Base-by-base conservation (phyloP, 2,797 vertebrate genomes). In the Catostomus latipinnis region DNA sequence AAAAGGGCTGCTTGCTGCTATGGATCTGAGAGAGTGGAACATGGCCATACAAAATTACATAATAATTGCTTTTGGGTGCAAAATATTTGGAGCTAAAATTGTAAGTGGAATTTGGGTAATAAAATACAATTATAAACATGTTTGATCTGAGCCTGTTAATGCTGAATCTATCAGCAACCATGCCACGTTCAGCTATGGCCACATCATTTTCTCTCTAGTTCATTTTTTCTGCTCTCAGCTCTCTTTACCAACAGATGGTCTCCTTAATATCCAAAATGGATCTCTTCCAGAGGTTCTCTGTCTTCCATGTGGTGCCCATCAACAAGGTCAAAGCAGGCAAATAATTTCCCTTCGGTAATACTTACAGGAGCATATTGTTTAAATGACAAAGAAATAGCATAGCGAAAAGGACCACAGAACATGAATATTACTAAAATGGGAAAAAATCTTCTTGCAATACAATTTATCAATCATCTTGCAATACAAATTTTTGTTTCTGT, bases 231-330 rank as follows among this genome's bases (percentile, higher is more conserved):
- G 8, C 7, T 4, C 56, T 65, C 34, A 66, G 52, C 11, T 67
- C n/a, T 76, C 16, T 76, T 1, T 68, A 57, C 12, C 54, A 57
- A 68, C 74, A 76, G 74, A 76, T 76, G 74, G 65, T 60, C 54
- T 76, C 45, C 74, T 76, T 57, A 68, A 58, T 45, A 68, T 76
- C 74, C 16, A 68, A 50, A 49, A 68, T 76, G 74, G 63, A 76
- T 60, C 74, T 76, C 56, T 1, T 71, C 34, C 49, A 71, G 67
- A 7, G 54, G 74, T 76, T 68, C 12, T 76, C 53, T 18, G 48
- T 53, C 63, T 76, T 76, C 53, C 63, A 68, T 58, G 53, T 12
- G 50, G 63, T 45, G 67, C 16, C n/a, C 43, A 78, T 61, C 75
- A 70, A 62, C 57, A 54, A 54, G 67, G 67, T 78, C 48, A 71